A percentile compares a stretch with the other conserved stretches of the same genome.
Evolutionary conservation across 2,888 invertebrate genomes (phyloP).

Genomic region (Tiliacea aurago): DNA sequence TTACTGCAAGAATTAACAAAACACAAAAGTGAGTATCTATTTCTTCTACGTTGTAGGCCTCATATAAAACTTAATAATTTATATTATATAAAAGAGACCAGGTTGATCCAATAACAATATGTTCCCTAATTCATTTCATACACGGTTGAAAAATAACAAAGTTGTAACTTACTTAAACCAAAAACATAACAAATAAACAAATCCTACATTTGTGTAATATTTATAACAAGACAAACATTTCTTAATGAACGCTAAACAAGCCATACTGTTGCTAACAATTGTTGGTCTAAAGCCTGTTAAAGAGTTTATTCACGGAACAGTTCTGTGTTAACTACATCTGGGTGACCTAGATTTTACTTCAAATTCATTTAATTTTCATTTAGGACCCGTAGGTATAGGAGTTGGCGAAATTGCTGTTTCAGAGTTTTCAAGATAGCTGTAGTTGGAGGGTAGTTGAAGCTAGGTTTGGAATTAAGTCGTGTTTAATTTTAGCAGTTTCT

Average conservation of each 20-base stretch:
- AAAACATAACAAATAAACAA: slow-evolving; percentile 8
- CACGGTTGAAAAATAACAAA: not conserved
- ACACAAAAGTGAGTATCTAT: not conserved
- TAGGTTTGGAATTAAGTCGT: slow-evolving; percentile 5
- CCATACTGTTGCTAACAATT: slow-evolving; percentile 43
- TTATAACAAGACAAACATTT: slow-evolving; percentile 38
- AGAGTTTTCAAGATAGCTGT: slow-evolving; percentile 42
- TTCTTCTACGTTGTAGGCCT: not conserved
- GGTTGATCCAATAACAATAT: not conserved
- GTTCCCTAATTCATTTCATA: too few species aligned
- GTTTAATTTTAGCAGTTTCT: slow-evolving; percentile 17
- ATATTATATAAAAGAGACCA: not conserved
- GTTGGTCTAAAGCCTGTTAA: slow-evolving; percentile 43
- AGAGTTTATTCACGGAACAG: slow-evolving; percentile 35
- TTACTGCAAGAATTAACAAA: not conserved
- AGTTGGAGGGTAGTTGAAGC: slow-evolving; percentile 22
- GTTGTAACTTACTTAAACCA: not conserved
- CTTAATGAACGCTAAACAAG: slow-evolving; percentile 57
- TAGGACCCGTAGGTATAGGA: slow-evolving; percentile 37
- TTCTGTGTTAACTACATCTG: slow-evolving; percentile 50
- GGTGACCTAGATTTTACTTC: slow-evolving; percentile 56
- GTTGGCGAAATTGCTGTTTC: slow-evolving; percentile 16
- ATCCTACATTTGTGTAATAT: slow-evolving; percentile 1
- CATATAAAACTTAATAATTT: not conserved
- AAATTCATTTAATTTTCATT: slow-evolving; percentile 62